Conservation (phyloP, 2,888 invertebrate species). For the Cepaea hortensis region DNA sequence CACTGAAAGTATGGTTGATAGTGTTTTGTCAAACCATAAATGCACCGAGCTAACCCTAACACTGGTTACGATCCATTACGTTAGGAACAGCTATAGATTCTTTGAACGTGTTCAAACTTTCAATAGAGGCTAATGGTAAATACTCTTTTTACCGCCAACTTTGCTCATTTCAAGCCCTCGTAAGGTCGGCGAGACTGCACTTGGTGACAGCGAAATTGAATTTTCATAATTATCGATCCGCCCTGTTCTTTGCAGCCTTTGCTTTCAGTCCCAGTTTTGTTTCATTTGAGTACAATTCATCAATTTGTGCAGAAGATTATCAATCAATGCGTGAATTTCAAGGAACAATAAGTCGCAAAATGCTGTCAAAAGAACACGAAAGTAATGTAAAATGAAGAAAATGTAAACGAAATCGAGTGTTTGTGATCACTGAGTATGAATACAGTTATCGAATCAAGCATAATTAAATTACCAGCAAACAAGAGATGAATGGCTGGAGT, state of each 20-base stretch:
- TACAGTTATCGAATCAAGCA: conserved; percentile 14
- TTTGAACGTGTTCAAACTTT: conserved; percentile 14
- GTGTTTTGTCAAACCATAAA: background rate
- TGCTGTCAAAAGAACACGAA: background rate
- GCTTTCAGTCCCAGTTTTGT: conserved; percentile 36
- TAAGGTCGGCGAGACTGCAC: conserved; percentile 25
- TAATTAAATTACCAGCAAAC: conserved; percentile 6
- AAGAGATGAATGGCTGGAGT: background rate
- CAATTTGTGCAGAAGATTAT: conserved; percentile 39
- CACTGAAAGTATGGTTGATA: too few species aligned
- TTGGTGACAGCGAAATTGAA: conserved; percentile 43
- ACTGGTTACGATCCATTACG: background rate
- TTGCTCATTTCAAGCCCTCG: conserved; percentile 39
- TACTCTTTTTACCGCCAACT: background rate
- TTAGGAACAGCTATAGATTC: conserved; percentile 5
- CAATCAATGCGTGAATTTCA: conserved; percentile 16
- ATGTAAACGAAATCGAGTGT: conserved; percentile 18
- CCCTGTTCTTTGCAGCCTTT: background rate
- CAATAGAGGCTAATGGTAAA: conserved; percentile 23
- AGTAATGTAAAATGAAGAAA: background rate
- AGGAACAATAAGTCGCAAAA: conserved; percentile 17
- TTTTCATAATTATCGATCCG: conserved; percentile 36
- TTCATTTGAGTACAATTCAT: conserved; percentile 46
- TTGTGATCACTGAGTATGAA: background rate
- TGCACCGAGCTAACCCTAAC: conserved; percentile 4